phyloP scores from a whole-genome alignment of 53 echinoderm and acorn worm species.

The Temnopleurus reevesii region DNA sequence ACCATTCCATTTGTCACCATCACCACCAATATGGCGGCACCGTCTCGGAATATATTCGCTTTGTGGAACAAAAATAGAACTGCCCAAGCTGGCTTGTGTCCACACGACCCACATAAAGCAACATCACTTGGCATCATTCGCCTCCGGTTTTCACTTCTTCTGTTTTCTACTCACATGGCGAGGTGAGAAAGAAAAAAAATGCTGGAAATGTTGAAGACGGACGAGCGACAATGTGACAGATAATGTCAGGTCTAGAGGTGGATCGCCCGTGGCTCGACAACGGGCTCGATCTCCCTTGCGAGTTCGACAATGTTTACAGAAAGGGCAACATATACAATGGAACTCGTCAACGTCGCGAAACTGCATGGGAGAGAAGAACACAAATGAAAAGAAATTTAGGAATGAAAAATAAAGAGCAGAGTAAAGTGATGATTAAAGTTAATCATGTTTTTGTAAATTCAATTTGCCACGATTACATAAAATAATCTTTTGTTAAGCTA shows the following conservation, averaged over 20 bases:
- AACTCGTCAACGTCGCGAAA: background rate
- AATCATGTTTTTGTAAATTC: no score
- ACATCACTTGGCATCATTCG: background rate
- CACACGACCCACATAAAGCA: background rate
- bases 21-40: no score
- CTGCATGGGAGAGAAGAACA: background rate
- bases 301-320: background rate
- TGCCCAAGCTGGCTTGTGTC: no score
- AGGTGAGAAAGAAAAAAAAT: no score
- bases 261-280: background rate
- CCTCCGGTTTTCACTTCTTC: background rate
- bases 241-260: background rate
- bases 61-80: no score
- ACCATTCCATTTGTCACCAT: no score
- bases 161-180: constrained; percentile 17
- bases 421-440: no score
- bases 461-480: no score
- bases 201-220: background rate
- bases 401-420: no score
- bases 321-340: background rate
- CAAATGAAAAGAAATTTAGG: background rate
- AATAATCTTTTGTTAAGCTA: no score
- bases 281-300: constrained; percentile 6
- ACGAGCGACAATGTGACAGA: background rate
- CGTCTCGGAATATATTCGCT: no score